phyloP scores from a whole-genome alignment of 1,140 invertebrate genomes.

The Lucilia sericata region DNA sequence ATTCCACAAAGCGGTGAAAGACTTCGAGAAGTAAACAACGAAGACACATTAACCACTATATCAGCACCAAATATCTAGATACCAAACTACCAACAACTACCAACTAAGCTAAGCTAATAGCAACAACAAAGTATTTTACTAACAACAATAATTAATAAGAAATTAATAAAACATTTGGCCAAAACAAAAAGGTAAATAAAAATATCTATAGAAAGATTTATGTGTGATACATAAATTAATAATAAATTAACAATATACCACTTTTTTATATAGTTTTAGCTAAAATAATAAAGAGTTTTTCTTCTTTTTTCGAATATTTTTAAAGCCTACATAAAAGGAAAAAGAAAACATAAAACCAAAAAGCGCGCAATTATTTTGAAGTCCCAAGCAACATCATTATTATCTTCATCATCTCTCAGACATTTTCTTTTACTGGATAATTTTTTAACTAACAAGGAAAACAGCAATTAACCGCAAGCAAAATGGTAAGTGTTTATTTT shows the following conservation, averaged over 20 bases:
- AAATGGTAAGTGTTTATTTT: constrained; percentile 30
- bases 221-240: no score
- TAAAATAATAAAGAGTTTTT: no score
- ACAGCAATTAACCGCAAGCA: constrained; percentile 46
- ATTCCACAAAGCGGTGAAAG: constrained; percentile 66
- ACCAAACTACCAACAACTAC: no score
- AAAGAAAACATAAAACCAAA: background rate
- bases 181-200: no score
- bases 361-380: background rate
- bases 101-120: no score
- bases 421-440: background rate
- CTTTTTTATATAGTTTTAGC: no score
- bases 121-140: background rate
- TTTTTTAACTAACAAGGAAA: constrained; percentile 45
- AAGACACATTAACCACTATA: constrained; percentile 56
- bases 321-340: no score
- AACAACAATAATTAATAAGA: background rate
- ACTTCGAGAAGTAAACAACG: constrained; percentile 53
- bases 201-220: no score
- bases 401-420: background rate
- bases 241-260: no score
- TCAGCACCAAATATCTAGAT: background rate
- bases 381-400: background rate
- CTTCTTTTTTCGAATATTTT: no score
- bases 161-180: no score